Percentiles rank a stretch among this genome's conserved stretches.
phyloP scores from a whole-genome alignment of 2,113 vertebrate genomes.

The Solea senegalensis region DNA sequence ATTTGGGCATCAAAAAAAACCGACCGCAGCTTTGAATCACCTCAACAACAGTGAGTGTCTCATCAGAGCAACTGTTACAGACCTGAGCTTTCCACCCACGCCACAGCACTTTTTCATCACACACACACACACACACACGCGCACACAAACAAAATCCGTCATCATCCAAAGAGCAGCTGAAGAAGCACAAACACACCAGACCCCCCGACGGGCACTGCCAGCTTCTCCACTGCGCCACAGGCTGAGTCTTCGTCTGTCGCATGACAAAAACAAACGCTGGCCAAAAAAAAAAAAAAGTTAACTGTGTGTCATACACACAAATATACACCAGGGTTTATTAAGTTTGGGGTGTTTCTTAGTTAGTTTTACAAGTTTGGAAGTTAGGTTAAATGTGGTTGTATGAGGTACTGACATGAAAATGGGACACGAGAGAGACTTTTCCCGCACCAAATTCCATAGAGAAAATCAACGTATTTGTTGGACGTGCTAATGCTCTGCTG shows the following conservation, averaged over 20 bases:
- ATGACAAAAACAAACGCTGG: constrained; percentile 29
- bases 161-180: constrained; percentile 51
- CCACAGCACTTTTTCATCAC: constrained; percentile 14
- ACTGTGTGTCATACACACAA: neutral
- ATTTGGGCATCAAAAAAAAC: neutral
- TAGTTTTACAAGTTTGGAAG: too few relatives aligned
- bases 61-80: constrained; percentile 54
- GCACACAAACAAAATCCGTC: constrained; percentile 21
- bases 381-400: too few relatives aligned
- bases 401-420: too few relatives aligned
- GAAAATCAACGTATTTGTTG: too few relatives aligned
- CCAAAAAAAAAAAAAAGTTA: constrained; percentile 22
- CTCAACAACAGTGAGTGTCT: constrained; percentile 35
- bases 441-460: too few relatives aligned
- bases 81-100: constrained; percentile 46
- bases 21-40: constrained; percentile 32
- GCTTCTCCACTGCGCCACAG: constrained; percentile 39
- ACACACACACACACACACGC: constrained; percentile 27
- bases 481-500: too few relatives aligned
- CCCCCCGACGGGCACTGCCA: constrained; percentile 29
- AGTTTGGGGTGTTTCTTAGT: too few relatives aligned
- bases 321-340: neutral
- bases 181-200: constrained; percentile 43
- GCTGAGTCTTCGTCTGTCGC: constrained; percentile 49
- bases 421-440: too few relatives aligned